Evolutionary conservation across 1,140 invertebrate species (phyloP), one percentile per base, ranked within the genome.

Genomic region (Maniola jurtina): DNA sequence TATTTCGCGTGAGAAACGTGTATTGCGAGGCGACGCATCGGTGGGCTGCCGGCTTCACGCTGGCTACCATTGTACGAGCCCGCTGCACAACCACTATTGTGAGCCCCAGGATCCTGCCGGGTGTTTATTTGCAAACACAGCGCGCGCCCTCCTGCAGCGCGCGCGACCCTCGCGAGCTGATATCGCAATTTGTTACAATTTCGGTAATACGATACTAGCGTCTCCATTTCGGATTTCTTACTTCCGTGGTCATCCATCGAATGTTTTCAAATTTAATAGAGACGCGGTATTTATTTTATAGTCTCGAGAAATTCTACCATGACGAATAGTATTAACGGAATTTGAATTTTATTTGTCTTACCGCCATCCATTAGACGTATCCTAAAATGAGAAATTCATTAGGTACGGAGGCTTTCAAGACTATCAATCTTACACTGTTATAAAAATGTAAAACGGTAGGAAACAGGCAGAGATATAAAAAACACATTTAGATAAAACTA

Each of bases 41-140:
- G 66, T 61, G 75, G 72, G 68, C 65, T 54, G 64, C 64, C 68
- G 79, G 75, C 76, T 71, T 73, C 83, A 77, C 77, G 84, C 81
- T 81, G 82, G 73, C 71, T 72, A 70, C 69, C 66, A 86, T 86
- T 86, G 84, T 84, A 70, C 68, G 72, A 73, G 64, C 71, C 75
- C 73, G 73, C 64, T 64, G 68, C 70, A 68, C 64, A 61, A 60
- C 61, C 60, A 63, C 64, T 66, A 75, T 78, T 77, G 76, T 78
- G 58, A 66, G 60, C 75, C 66, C 50, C 70, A 68, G 75, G 81
- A 63, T 67, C 69, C 77, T 70, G 81, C 79, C 84, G 78, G 78
- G 75, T 86, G 84, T 82, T 82, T 86, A 86, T 86, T 86, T 86
- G 83, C 79, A 86, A 86, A 86, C 80, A 83, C 60, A 77, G 66